Conservation (phyloP, 2,113 vertebrate genomes). For the Dipodomys stephensi region DNA sequence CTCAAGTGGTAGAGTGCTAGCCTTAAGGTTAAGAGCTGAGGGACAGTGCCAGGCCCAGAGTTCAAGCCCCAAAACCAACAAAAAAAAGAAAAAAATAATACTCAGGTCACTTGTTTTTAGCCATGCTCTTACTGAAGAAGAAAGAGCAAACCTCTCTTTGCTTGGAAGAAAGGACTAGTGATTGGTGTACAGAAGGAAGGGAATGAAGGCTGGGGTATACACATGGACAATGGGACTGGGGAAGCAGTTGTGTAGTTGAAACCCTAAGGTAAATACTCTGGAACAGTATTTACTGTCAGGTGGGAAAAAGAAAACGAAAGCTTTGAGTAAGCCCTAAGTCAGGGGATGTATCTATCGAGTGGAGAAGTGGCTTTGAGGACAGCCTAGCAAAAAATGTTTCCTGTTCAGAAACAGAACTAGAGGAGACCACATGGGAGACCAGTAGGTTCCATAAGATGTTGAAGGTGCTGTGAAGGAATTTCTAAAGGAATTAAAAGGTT, state of each 20-base stretch:
- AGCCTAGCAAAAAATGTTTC: neutral
- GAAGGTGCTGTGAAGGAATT: conserved; percentile 2
- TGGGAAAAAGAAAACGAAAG: too few species aligned
- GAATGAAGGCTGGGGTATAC: neutral
- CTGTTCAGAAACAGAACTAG: neutral
- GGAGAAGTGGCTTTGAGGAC: neutral
- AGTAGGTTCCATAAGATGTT: neutral
- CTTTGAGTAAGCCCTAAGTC: neutral
- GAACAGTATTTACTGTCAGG: too few species aligned
- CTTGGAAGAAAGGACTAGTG: neutral
- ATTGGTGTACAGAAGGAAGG: neutral
- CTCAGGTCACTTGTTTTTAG: neutral
- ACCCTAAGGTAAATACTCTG: neutral
- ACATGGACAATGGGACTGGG: neutral
- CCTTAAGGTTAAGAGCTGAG: too few species aligned
- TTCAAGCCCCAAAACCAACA: too few species aligned
- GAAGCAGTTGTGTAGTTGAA: neutral
- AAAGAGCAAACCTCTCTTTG: neutral
- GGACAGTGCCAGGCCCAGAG: too few species aligned
- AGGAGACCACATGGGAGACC: neutral
- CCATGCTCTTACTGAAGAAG: neutral
- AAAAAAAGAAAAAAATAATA: neutral
- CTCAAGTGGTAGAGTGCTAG: too few species aligned
- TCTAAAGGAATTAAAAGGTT: neutral
- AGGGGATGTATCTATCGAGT: neutral